Evolutionary conservation across 2,888 invertebrate species (phyloP).

Genomic region (Galerucella calmariensis): DNA sequence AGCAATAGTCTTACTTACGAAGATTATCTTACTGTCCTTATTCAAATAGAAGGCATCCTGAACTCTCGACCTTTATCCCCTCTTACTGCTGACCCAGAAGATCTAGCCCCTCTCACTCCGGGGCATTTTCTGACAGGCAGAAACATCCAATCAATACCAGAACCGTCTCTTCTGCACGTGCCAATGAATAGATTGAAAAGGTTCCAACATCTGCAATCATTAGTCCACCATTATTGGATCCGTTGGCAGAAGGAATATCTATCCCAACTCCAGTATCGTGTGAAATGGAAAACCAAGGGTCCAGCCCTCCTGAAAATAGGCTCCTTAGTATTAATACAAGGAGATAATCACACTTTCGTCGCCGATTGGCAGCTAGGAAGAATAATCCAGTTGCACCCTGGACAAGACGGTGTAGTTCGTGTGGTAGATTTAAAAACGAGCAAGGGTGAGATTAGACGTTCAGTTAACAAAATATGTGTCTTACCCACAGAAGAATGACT

Average conservation of each 20-base stretch:
- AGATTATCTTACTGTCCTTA: not conserved
- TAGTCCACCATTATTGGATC: slow-evolving; percentile 1
- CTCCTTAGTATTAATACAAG: not conserved
- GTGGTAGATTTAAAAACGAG: too few species aligned
- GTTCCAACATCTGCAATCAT: too few species aligned
- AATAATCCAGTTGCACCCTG: not conserved
- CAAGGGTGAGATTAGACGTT: not conserved
- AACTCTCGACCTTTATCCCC: not conserved
- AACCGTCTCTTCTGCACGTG: too few species aligned
- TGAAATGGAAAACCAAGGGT: not conserved
- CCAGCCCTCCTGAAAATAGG: not conserved
- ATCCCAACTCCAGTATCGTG: not conserved
- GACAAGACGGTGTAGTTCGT: not conserved
- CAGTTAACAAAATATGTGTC: slow-evolving; percentile 1
- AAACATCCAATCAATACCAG: too few species aligned
- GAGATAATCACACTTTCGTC: not conserved
- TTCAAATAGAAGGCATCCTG: not conserved
- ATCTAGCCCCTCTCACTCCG: too few species aligned
- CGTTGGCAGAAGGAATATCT: slow-evolving; percentile 1
- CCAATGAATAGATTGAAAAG: too few species aligned
- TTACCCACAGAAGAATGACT: not conserved
- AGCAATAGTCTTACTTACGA: not conserved
- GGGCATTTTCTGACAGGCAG: too few species aligned
- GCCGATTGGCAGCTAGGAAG: not conserved
- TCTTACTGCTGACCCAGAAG: too few species aligned